Base-by-base conservation (phyloP, 2,888 invertebrate genomes). In the Anodontia alba region DNA sequence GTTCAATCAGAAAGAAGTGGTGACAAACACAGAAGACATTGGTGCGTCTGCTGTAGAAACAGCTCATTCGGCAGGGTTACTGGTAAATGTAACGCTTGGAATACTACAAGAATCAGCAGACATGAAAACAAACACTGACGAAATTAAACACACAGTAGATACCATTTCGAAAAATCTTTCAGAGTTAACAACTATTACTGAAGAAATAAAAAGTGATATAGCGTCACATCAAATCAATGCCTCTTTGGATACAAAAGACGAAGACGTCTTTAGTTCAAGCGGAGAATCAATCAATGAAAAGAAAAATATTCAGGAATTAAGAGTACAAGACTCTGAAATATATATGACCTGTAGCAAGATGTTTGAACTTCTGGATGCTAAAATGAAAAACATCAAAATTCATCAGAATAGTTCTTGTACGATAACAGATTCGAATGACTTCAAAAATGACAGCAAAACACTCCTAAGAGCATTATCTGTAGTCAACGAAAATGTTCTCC, bases 401-500 rank as follows among this genome's bases (percentile, higher is more conserved):
- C 76, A 72, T 26, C 69, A 82, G 23, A 76, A 80, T 29, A 69
- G 76, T 36, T 69, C 71, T 54, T 23, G 33, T 5, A 72, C 67
- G n/a, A 54, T 72, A 3, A 49, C 67, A 12, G 66, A 72, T 73
- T 77, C 81, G 0, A 71, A 54, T 31, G 76, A 83, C n/a, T 86
- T 83, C 43, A 76, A 78, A 54, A 83, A 80, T n/a, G 84, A 85
- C 31, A 80, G 81, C 12, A 78, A 78, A n/a, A 83, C 78, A 26
- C 82, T 91, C 17, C 81, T 89, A 69, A 79, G 80, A 49, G 87
- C 89, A 8, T 71, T 91, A 17, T 73, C 84, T 8, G 88, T 87
- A 26, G 87, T 91, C 57, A 92, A 91, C 17, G 86, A 82, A 23
- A 90, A 90, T 70, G 84, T 92, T 17, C 84, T 86, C 51, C 89